Evolutionary conservation across 2,888 invertebrate species (phyloP), one percentile per base, ranked within the genome.

Genomic region (Heteropelma amictum): DNA sequence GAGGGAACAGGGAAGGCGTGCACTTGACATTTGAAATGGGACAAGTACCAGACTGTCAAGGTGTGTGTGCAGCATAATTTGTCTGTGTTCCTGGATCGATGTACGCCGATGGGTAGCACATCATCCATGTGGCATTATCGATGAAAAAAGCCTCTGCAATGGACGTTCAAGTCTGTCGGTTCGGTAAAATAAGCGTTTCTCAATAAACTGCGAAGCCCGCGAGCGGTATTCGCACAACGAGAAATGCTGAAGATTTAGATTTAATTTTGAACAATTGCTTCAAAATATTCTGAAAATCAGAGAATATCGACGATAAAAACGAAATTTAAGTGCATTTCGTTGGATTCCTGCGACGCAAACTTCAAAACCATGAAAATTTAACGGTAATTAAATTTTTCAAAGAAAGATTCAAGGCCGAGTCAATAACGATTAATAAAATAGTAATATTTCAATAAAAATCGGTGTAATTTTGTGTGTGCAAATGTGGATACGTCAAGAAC

Each of bases 11-110:
- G 64, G 75, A 70, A 74, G 77, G 68, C 74, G 70, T 77, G 79
- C 79, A 76, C 79, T 79, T 79, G 79, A 79, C 79, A 79, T 79
- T 79, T 79, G 73, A 77, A 79, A 79, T 79, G 72, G 63, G 67
- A 65, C 69, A 67, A 77, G 73, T 54, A 70, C 49, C 61, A 70
- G 74, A 40, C 65, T 65, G 35, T 19, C 26, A 30, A 49, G 17
- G 28, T 70, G 54, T 49, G 35, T 28, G 47, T 4, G 30, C 21
- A 47, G 54, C n/a, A n/a, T n/a, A n/a, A n/a, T n/a, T n/a, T n/a
- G n/a, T n/a, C n/a, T n/a, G 56, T 54, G 21, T 61, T 65, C 47
- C 54, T 35, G 51, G 56, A 56, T 67, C 56, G 53, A 51, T 67
- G 67, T 56, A 63, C 38, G 19, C 7, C 51, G 28, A 14, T 42